Conservation (phyloP, 2,113 vertebrate species). For the Bostrychus sinensis region DNA sequence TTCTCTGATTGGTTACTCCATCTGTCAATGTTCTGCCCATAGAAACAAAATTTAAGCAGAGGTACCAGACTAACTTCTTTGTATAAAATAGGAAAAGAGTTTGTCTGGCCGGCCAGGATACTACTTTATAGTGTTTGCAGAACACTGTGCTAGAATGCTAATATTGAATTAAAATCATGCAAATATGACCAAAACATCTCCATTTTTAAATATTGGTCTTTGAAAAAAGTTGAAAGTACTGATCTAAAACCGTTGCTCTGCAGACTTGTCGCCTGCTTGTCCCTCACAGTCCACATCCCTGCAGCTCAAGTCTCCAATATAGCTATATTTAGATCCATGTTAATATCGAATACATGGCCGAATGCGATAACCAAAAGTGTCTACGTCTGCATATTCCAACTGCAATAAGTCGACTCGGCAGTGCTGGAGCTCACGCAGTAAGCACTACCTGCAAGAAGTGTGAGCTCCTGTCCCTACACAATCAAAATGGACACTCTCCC, state of each 20-base stretch:
- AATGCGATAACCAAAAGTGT: conserved; percentile 39
- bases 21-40: no score
- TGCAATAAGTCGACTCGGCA: conserved; percentile 23
- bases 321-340: conserved; percentile 6
- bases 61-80: no score
- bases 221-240: background rate
- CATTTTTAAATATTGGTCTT: background rate
- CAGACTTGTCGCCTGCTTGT: background rate
- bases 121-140: no score
- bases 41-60: no score
- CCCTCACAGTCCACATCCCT: background rate
- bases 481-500: conserved; percentile 61
- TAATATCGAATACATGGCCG: conserved; percentile 12
- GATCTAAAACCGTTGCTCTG: background rate
- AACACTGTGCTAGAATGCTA: no score
- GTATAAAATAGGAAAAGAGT: no score
- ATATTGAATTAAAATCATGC: background rate
- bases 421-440: conserved; percentile 36
- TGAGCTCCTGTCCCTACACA: conserved; percentile 52
- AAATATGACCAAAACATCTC: background rate
- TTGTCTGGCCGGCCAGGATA: no score
- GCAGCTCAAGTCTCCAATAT: background rate
- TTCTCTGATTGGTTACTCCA: no score
- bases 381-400: conserved; percentile 38
- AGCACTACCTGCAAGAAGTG: conserved; percentile 41